phyloP scores from a whole-genome alignment of 2,888 invertebrate species.

The Aspidapion aeneum region DNA sequence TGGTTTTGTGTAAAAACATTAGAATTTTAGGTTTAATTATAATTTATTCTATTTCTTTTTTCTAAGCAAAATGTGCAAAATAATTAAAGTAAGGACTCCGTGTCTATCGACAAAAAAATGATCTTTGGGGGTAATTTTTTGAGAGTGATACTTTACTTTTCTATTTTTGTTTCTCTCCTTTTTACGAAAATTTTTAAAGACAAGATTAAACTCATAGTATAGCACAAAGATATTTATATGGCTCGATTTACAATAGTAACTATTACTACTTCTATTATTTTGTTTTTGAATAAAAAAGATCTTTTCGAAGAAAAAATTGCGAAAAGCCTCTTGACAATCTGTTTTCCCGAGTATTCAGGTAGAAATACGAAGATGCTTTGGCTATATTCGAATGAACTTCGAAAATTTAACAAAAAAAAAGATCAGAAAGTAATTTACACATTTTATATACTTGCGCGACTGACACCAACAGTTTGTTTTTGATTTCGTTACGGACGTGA shows the following conservation, averaged over 20 bases:
- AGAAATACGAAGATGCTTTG: slow-evolving; percentile 83
- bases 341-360: slow-evolving; percentile 88
- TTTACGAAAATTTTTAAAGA: no score
- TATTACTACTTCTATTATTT: slow-evolving; percentile 84
- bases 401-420: slow-evolving; percentile 83
- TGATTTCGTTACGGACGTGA: slow-evolving; percentile 89
- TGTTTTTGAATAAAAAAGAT: slow-evolving; percentile 90
- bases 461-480: slow-evolving; percentile 86
- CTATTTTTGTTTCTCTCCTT: no score
- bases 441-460: slow-evolving; percentile 90
- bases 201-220: no score
- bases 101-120: no score
- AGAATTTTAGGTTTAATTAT: no score
- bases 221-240: slow-evolving; percentile 88
- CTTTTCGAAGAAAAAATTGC: slow-evolving; percentile 83
- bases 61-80: no score
- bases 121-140: no score
- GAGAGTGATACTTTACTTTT: no score
- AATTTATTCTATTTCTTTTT: no score
- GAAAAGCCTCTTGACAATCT: slow-evolving; percentile 77
- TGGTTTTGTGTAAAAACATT: no score
- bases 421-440: slow-evolving; percentile 90
- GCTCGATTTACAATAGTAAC: slow-evolving; percentile 91
- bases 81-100: no score
- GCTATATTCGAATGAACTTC: slow-evolving; percentile 87